Conservation (phyloP, 2,797 vertebrate genomes). For the Hypotaenidia okinawae region DNA sequence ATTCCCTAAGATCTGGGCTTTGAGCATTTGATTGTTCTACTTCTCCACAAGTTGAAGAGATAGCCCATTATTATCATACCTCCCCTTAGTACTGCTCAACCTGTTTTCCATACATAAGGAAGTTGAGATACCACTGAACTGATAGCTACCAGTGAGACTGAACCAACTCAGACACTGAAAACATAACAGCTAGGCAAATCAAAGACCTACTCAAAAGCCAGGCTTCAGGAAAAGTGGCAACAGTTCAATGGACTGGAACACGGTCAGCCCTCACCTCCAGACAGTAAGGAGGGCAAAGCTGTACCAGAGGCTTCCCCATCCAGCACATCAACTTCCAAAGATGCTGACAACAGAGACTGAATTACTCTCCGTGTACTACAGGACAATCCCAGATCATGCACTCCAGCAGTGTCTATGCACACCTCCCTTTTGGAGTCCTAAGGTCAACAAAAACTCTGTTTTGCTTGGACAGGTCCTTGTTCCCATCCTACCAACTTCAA, state of each 20-base stretch:
- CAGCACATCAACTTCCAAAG: background rate
- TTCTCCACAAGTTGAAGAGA: background rate
- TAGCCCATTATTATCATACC: background rate
- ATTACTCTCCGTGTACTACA: background rate
- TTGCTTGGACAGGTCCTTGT: background rate
- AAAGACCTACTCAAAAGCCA: background rate
- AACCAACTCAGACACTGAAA: background rate
- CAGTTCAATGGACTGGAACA: background rate
- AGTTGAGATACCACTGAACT: background rate
- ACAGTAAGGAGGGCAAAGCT: background rate
- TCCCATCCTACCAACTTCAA: background rate
- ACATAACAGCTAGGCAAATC: background rate
- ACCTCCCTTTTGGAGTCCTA: background rate
- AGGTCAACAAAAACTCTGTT: background rate
- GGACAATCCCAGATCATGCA: background rate
- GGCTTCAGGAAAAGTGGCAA: background rate
- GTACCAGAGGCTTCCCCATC: background rate
- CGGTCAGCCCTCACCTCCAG: background rate
- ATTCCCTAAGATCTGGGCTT: background rate
- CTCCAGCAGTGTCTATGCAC: accelerated
- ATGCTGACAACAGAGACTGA: background rate
- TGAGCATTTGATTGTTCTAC: background rate
- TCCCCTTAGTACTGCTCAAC: background rate
- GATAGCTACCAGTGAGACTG: background rate
- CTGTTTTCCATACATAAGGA: background rate